Conservation (phyloP, 2,113 vertebrate species). For the Astur gentilis region DNA sequence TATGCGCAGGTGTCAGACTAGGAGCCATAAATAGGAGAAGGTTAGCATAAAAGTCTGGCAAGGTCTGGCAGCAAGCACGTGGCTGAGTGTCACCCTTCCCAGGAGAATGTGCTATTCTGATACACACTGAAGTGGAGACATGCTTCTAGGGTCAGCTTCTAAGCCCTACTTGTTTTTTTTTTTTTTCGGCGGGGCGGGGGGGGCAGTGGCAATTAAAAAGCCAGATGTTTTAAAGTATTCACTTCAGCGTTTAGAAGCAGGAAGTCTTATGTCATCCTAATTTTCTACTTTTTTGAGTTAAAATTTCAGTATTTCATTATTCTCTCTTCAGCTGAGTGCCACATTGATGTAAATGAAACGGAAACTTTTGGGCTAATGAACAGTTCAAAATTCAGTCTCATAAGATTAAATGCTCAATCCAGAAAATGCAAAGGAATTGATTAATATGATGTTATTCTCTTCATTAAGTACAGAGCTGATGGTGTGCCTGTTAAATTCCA, state of each 20-base stretch:
- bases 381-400: neutral
- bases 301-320: neutral
- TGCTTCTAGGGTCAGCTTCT: neutral
- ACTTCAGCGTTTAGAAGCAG: neutral
- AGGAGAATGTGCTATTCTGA: neutral
- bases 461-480: neutral
- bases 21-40: neutral
- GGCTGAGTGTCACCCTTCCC: neutral
- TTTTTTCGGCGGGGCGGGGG: rapidly evolving
- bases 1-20: neutral
- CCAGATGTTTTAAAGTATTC: neutral
- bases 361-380: neutral
- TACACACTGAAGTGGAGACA: neutral
- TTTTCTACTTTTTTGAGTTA: neutral
- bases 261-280: neutral
- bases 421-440: neutral
- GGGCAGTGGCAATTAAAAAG: neutral
- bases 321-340: neutral
- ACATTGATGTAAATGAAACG: neutral
- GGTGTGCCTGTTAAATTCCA: neutral
- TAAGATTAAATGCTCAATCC: neutral
- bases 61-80: neutral
- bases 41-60: neutral
- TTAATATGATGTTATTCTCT: neutral
- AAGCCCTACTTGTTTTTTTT: neutral